Conservation (phyloP, 2,113 vertebrate genomes). For the Archocentrus centrarchus region DNA sequence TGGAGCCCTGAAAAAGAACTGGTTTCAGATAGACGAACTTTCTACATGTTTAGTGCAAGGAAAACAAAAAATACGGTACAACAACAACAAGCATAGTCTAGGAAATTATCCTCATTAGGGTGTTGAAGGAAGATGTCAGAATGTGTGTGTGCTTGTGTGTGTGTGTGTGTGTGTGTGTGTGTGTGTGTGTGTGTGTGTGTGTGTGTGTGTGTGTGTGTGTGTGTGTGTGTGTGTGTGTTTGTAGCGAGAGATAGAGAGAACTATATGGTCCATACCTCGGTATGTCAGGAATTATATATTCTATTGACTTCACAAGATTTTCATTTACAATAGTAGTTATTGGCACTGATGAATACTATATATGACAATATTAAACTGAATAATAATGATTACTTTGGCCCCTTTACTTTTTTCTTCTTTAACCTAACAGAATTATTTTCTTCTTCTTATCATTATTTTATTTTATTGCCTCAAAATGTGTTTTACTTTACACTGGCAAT, state of each 20-base stretch:
- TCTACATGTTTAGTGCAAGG: neutral
- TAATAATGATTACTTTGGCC: neutral
- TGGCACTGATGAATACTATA: neutral
- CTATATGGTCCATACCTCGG: neutral
- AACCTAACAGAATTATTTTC: constrained; percentile 63
- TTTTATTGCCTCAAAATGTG: constrained; percentile 67
- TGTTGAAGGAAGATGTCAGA: neutral
- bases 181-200: too few species aligned
- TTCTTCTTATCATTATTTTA: constrained; percentile 45
- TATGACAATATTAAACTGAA: neutral
- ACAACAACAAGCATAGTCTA: neutral
- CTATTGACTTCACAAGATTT: neutral
- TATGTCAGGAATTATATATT: neutral
- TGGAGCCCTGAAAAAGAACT: neutral
- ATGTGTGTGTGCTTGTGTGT: neutral
- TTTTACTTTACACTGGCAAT: constrained; percentile 80
- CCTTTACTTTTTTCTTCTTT: neutral
- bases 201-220: neutral
- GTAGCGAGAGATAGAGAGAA: too few species aligned
- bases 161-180: too few species aligned
- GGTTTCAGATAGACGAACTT: neutral
- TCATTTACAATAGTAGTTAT: constrained; percentile 9
- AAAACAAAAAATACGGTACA: neutral
- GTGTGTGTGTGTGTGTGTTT: too few species aligned
- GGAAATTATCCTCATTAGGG: neutral